Evolutionary conservation across 1,140 invertebrate species (phyloP), one percentile per base, ranked within the genome.

Genomic region (Drosophila pseudoananassae): DNA sequence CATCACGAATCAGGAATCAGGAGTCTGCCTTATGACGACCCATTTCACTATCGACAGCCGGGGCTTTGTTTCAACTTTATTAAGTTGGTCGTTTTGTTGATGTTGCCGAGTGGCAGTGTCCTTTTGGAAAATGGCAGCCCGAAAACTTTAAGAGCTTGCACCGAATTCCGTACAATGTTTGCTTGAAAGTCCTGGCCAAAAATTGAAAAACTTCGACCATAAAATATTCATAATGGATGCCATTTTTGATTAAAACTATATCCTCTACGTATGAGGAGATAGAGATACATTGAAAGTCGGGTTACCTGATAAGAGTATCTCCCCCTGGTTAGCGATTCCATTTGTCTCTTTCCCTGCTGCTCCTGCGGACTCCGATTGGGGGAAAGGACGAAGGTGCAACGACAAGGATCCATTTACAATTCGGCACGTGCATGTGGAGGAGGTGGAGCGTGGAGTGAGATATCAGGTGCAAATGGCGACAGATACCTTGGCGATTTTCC

Each of bases 1-100:
- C 73, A 76, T 36, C 56, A 51, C 58, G 23, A 2, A 25, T 25
- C 25, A 54, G 49, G 53, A 27, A 58, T 9, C 59, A 54, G 70
- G 63, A 64, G 52, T 58, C 43, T 65, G 29, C 46, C 54, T 56
- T 76, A 60, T 76, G 71, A 78, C 61, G 63, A 76, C 76, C 80
- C 69, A 72, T 83, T 84, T 83, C 79, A 84, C 79, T 78, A 83
- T 83, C 79, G 68, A 71, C 68, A 71, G 68, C 31, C 46, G 23
- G 47, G 65, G 31, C 52, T 71, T 71, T 59, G 66, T 71, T 71
- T 71, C 47, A 45, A 70, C 66, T 71, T 71, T 59, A 71, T 70
- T 52, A 59, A 54, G 54, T 27, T 10, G 38, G 8, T 40, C 20
- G 15, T 54, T n/a, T 14, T 51, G n/a, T n/a, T 17, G 1, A 15